Evolutionary conservation across 1,140 invertebrate genomes (phyloP).

Genomic region (Aphaenogaster floridana): DNA sequence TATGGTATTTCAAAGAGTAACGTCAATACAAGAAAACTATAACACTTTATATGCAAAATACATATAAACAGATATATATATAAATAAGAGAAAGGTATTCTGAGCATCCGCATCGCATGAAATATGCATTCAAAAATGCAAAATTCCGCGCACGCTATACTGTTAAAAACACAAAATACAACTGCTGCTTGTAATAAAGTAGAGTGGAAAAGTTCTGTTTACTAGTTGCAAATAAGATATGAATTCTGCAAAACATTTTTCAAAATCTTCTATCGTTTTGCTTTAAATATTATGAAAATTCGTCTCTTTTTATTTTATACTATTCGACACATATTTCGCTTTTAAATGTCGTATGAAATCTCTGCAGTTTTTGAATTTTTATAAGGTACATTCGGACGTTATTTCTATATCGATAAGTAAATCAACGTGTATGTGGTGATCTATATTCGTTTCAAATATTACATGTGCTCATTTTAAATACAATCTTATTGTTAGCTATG

Average conservation of each 20-base stretch:
- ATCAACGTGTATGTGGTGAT: neutral
- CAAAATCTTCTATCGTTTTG: neutral
- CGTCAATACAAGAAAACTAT: neutral
- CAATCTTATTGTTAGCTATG: neutral
- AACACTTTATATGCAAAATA: conserved; percentile 11
- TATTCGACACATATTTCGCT: neutral
- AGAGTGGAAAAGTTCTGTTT: neutral
- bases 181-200: too few relatives aligned
- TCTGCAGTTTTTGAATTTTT: neutral
- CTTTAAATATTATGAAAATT: neutral
- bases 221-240: neutral
- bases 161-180: conserved; percentile 1
- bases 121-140: conserved; percentile 16
- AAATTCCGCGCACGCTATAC: neutral
- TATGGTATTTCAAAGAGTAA: neutral
- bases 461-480: neutral
- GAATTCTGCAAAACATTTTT: neutral
- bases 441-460: neutral
- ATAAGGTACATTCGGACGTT: neutral
- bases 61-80: conserved; percentile 9
- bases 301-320: neutral
- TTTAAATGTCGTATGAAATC: neutral
- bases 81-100: conserved; percentile 22
- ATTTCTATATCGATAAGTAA: neutral
- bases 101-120: neutral